Evolutionary conservation across 2,888 invertebrate genomes (phyloP), one percentile per base, ranked within the genome.

Genomic region (Antitype chi): DNA sequence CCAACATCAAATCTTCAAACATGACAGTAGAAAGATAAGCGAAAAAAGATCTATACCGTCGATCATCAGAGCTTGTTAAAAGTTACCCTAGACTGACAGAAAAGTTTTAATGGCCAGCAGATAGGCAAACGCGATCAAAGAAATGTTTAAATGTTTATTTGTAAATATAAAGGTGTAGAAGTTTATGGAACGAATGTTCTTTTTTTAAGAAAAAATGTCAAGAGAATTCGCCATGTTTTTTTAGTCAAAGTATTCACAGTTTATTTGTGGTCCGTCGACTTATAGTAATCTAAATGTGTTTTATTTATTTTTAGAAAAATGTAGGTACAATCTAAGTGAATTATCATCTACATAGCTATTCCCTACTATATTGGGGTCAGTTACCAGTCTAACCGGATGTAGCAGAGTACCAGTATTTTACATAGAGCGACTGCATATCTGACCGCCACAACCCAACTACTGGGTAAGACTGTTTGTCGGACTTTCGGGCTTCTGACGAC

Each of bases 1-100:
- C 81, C 55, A 55, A 73, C 63, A 70, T 78, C 81, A 74, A 55
- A 68, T 3, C 63, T 43, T 20, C 62, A 62, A 85, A 86, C 79
- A 82, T 78, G 77, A 74, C 85, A 83, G 80, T 49, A 67, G 62
- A 75, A 52, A 76, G 87, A 84, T 85, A 86, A 83, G 66, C 74
- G 78, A 82, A 81, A 83, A 88, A 83, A 80, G 73, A 81, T 76
- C 79, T 71, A 75, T 75, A 73, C 85, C 43, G 83, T 88, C 88
- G 84, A 88, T 88, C 86, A 88, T 84, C 78, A 64, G 47, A 83
- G 88, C 88, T 88, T 88, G 88, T 88, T 88, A 88, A 88, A 88
- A 88, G 77, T 88, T 88, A 32, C 70, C 49, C 76, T 49, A 78
- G 83, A 59, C 73, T 72, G 75, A 64, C 80, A 74, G 72, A 78